Evolutionary conservation across 2,797 vertebrate genomes (phyloP), one percentile per base, ranked within the genome.

Genomic region (Eleutherodactylus coqui): DNA sequence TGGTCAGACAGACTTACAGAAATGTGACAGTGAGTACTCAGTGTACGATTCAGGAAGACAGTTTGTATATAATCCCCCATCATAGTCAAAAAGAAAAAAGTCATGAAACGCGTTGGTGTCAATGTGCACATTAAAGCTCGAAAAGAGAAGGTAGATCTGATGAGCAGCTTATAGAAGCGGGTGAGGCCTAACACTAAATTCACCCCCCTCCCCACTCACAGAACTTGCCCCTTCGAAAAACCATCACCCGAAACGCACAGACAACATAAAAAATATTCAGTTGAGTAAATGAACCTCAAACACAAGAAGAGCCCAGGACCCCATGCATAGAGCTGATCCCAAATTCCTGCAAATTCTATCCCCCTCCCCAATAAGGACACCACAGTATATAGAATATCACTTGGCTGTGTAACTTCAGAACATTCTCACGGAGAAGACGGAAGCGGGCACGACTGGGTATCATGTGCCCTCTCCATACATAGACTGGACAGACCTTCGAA

Each of bases 291-390:
- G 5, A 72, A 85, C 45, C 51, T 73, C 84, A 86, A 80, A 86
- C 78, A 81, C 84, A 64, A 70, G 76, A 79, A 17, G 38, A 72
- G 24, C 62, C 53, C 49, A 34, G 13, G 70, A 58, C 62, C 83
- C 77, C 84, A 85, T 85, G 84, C 84, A 86, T 86, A 86, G 84
- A 86, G 29, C 67, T 34, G 29, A 79, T 60, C 77, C 84, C 83
- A 27, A 19, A 29, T 77, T 38, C 75, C 82, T 85, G 62, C 38
- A 79, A 70, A 53, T 38, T 41, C 60, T 58, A 29, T 29, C 43
- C 47, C 69, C 53, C 69, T n/a, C 45, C 81, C 82, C 7, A 34
- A 41, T 77, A 79, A 85, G 67, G 32, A 82, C 36, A 41, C 58
- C 29, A 84, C 41, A 41, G 38, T 49, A 51, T 8, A 49, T 49